These are phyloP conservation scores for Pseudolycoriella hygida DNA, from an alignment of 2,888 invertebrate species.

Conservation along the genomic window DNA sequence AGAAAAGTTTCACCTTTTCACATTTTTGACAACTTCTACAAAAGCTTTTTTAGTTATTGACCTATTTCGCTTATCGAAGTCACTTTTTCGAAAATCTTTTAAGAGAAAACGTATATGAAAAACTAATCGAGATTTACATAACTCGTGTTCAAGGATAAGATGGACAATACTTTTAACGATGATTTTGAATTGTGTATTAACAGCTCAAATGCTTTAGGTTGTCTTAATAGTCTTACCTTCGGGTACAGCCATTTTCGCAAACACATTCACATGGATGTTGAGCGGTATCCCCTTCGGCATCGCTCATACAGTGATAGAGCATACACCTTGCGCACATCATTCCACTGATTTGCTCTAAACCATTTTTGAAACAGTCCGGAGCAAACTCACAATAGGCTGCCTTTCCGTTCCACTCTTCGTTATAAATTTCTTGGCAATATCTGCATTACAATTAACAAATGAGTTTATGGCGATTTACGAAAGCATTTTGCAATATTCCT, in stretches of 20 bases:
- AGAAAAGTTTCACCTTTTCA: no score
- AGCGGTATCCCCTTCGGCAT: constrained; percentile 73
- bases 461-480: neutral
- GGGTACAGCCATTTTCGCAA: constrained; percentile 52
- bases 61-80: no score
- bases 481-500: neutral
- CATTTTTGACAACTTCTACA: no score
- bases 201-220: no score
- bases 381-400: constrained; percentile 67
- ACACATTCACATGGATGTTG: constrained; percentile 72
- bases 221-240: no score
- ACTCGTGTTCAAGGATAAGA: no score
- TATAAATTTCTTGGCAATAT: constrained; percentile 66
- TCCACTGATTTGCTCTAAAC: constrained; percentile 69
- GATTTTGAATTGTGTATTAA: no score
- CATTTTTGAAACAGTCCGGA: constrained; percentile 63
- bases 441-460: constrained; percentile 32
- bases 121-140: no score
- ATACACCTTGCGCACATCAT: constrained; percentile 76
- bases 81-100: no score
- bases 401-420: constrained; percentile 66
- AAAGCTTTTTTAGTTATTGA: no score
- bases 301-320: constrained; percentile 86
- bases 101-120: no score
- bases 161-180: no score